A percentile compares a stretch with the other conserved stretches of the same genome.
phyloP scores from a whole-genome alignment of 2,888 invertebrate genomes.

The Brenthis daphne region DNA sequence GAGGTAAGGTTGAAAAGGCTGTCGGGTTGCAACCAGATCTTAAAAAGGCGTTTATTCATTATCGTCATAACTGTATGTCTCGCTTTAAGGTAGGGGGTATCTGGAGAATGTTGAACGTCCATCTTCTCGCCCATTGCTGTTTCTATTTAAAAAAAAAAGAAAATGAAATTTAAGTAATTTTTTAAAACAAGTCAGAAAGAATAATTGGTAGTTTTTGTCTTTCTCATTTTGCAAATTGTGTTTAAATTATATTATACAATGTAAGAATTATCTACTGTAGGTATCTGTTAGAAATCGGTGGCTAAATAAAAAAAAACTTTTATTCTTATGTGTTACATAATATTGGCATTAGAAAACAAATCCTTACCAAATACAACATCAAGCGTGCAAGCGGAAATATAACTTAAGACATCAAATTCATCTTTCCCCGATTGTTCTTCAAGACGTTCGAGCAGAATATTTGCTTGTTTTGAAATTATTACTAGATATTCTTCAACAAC shows the following conservation, averaged over 20 bases:
- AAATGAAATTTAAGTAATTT: neutral
- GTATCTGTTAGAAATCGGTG: neutral
- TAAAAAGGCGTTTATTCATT: conserved; percentile 72
- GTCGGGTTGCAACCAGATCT: conserved; percentile 85
- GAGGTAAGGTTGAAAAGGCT: conserved; percentile 82
- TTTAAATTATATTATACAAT: neutral
- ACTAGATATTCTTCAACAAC: conserved; percentile 84
- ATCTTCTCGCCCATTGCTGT: conserved; percentile 88
- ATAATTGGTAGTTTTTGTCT: no score
- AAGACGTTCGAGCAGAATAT: conserved; percentile 75
- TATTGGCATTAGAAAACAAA: no score
- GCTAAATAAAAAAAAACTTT: neutral
- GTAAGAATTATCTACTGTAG: neutral
- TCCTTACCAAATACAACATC: conserved; percentile 33
- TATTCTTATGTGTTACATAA: no score
- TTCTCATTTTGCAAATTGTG: no score
- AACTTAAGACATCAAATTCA: conserved; percentile 77
- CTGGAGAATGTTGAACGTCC: conserved; percentile 78
- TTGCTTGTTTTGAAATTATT: conserved; percentile 82
- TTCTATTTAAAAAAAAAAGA: conserved; percentile 64
- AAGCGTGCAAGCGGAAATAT: conserved; percentile 69
- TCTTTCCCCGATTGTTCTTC: conserved; percentile 54
- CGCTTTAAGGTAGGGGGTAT: conserved; percentile 83
- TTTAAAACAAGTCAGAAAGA: no score
- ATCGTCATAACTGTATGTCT: conserved; percentile 75